A percentile compares a stretch with the other conserved stretches of the same genome.
These are phyloP conservation scores for Synanthedon andrenaeformis DNA, from an alignment of 2,888 invertebrate genomes.

Conservation along the genomic window DNA sequence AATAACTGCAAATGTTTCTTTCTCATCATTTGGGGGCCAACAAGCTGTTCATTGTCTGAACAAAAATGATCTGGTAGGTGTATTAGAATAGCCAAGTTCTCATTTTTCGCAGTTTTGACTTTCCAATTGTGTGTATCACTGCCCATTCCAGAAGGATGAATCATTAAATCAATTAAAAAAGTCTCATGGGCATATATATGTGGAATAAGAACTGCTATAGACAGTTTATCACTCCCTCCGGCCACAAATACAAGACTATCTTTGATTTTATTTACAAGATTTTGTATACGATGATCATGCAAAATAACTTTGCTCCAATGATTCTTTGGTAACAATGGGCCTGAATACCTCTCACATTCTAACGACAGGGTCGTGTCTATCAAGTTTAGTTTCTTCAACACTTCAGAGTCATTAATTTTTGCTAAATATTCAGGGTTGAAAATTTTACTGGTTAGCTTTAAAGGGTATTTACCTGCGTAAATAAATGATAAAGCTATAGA, in stretches of 20 bases:
- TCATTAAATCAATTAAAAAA: slow-evolving; percentile 72
- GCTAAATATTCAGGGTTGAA: slow-evolving; percentile 73
- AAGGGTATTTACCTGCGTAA: slow-evolving; percentile 72
- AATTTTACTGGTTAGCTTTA: slow-evolving; percentile 69
- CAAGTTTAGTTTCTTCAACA: slow-evolving; percentile 67
- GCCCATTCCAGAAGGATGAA: slow-evolving; percentile 59
- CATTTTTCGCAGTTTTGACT: slow-evolving; percentile 42
- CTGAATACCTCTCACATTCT: slow-evolving; percentile 70
- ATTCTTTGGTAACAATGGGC: slow-evolving; percentile 69
- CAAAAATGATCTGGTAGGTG: slow-evolving; percentile 77
- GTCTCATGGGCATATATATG: slow-evolving; percentile 68
- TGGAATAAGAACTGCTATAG: slow-evolving; percentile 62
- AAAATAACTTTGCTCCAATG: slow-evolving; percentile 59
- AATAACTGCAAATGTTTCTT: slow-evolving; percentile 72
- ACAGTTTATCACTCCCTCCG: slow-evolving; percentile 56
- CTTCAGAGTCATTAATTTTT: slow-evolving; percentile 55
- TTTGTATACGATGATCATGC: slow-evolving; percentile 65
- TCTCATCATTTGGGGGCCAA: slow-evolving; percentile 75
- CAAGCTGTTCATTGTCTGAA: slow-evolving; percentile 61
- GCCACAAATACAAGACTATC: slow-evolving; percentile 48
- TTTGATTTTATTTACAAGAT: slow-evolving; percentile 56
- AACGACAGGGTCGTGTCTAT: slow-evolving; percentile 75
- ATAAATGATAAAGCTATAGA: slow-evolving; percentile 74
- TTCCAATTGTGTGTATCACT: slow-evolving; percentile 56
- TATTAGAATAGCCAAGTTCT: slow-evolving; percentile 70